Evolutionary conservation across 2,888 invertebrate species (phyloP).

Genomic region (Willowsia nigromaculata): DNA sequence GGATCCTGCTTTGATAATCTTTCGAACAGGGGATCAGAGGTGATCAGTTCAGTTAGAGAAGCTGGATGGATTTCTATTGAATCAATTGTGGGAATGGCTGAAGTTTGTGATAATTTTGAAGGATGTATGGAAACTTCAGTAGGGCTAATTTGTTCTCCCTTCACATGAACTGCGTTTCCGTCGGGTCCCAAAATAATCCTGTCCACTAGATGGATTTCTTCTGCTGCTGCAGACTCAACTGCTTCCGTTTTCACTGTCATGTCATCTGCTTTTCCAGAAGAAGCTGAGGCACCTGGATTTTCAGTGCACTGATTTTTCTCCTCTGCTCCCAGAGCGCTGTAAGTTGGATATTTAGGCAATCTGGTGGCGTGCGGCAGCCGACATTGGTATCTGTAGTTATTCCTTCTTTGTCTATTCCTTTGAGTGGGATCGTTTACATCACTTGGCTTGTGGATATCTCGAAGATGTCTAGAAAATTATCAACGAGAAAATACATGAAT

Average conservation of each 20-base stretch:
- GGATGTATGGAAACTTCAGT: background rate
- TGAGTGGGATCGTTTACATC: background rate
- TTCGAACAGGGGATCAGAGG: constrained; percentile 19
- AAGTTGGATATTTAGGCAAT: background rate
- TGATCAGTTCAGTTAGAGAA: background rate
- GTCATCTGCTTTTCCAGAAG: background rate
- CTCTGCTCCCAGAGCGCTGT: background rate
- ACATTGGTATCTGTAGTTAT: background rate
- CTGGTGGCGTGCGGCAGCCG: background rate
- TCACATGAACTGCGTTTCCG: constrained; percentile 47
- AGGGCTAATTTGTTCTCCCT: constrained; percentile 47
- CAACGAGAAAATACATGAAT: background rate
- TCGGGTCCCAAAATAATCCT: constrained; percentile 27
- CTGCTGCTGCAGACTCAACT: background rate
- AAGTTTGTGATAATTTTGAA: background rate
- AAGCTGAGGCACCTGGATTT: background rate
- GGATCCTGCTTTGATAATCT: constrained; percentile 20
- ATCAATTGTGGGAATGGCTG: background rate
- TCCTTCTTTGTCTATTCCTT: background rate
- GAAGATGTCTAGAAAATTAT: constrained; percentile 38
- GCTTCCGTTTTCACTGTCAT: background rate
- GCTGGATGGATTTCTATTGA: background rate
- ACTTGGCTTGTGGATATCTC: background rate
- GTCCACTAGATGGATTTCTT: constrained; percentile 50
- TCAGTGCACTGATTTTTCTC: background rate